Conservation (phyloP, 2,888 invertebrate species). For the Orgyia antiqua region DNA sequence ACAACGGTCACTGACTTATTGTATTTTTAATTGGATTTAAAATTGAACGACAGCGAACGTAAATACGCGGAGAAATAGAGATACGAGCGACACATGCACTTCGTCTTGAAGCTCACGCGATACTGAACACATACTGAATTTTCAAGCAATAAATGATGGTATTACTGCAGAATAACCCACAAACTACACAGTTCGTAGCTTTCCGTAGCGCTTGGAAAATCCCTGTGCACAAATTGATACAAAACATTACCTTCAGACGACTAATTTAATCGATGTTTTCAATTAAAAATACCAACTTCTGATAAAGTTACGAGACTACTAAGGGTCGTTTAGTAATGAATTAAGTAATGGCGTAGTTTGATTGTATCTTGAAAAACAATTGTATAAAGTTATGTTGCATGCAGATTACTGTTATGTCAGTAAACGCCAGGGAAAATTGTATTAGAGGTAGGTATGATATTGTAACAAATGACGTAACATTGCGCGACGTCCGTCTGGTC, state of each 20-base stretch:
- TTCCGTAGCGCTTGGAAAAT: constrained; percentile 42
- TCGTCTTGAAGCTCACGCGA: constrained; percentile 36
- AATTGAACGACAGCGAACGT: constrained; percentile 51
- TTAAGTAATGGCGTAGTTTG: too few species aligned
- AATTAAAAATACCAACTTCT: too few species aligned
- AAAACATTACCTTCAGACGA: constrained; percentile 10
- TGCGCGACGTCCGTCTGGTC: too few species aligned
- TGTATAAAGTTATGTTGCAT: too few species aligned
- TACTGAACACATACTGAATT: constrained; percentile 40
- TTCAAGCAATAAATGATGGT: constrained; percentile 3
- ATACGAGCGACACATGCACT: constrained; percentile 28
- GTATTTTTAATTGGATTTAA: constrained; percentile 60
- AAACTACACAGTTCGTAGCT: constrained; percentile 36
- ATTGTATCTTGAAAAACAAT: too few species aligned
- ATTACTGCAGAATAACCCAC: constrained; percentile 11
- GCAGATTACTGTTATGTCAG: too few species aligned
- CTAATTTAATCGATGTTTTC: not conserved
- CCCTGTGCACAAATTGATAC: constrained; percentile 45
- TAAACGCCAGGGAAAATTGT: too few species aligned
- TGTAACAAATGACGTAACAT: too few species aligned
- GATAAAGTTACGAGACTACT: too few species aligned
- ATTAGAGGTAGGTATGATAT: too few species aligned
- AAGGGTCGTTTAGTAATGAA: too few species aligned
- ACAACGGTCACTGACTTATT: constrained; percentile 45
- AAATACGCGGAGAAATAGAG: constrained; percentile 41